Evolutionary conservation across 2,888 invertebrate genomes (phyloP), one percentile per base, ranked within the genome.

Genomic region (Parapristionchus giblindavisi): DNA sequence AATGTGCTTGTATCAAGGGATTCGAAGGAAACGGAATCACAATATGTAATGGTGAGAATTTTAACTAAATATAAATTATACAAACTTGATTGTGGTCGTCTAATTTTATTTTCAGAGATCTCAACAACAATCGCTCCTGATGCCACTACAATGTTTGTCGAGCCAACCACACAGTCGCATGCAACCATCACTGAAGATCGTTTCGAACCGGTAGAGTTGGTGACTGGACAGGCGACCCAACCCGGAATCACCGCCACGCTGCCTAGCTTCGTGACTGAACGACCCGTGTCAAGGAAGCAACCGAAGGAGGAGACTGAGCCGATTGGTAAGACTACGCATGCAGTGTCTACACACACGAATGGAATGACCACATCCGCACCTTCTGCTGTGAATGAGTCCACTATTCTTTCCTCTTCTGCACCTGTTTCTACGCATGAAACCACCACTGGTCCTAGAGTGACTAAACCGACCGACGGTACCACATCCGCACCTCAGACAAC

Each of bases 21-120:
- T 85, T 81, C 76, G 77, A 80, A 43, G 85, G 85, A 51, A 83
- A 85, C 56, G 85, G 85, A 48, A 66, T 83, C n/a, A 77, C 71
- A n/a, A 61, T 65, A 14, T 83, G 83, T 63, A 61, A 77, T 24
- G 61, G 76, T 72, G 36, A 27, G 63, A 43, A 17, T 17, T 43
- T 43, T 14, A 43, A 14, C 24, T n/a, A 54, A 54, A 17, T 58
- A 24, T 5, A 58, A 24, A 5, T 29, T 58, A 24, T 3, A 58
- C 14, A 6, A 3, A 58, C 29, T 5, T 58, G 24, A 14, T n/a
- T 48, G n/a, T n/a, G n/a, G n/a, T 56, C 6, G 24, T 27, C 34
- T 32, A 24, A 29, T 38, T 34, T 43, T 17, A 21, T 27, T 43
- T 24, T 27, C 63, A 40, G 29, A 1, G 27, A 1, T 6, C 24